Evolutionary conservation across 2,113 vertebrate species (phyloP).

Genomic region (Balaeniceps rex): DNA sequence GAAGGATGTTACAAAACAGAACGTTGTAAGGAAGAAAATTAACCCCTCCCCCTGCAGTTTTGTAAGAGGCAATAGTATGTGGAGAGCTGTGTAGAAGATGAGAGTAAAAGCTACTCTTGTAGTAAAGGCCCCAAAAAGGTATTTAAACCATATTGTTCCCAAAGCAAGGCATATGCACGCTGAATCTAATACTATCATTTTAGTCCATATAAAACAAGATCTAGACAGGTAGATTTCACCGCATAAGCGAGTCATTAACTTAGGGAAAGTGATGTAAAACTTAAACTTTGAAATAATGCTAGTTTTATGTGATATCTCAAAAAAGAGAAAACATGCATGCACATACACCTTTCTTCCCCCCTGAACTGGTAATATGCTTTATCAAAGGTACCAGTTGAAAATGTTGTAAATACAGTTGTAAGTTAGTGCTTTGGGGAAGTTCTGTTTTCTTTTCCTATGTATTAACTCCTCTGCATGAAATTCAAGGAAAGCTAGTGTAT

Average conservation of each 20-base stretch:
- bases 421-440: neutral
- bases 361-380: neutral
- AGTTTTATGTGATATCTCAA: neutral
- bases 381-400: neutral
- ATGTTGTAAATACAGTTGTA: neutral
- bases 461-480: neutral
- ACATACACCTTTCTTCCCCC: accelerated
- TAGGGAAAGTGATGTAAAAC: neutral
- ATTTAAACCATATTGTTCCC: neutral
- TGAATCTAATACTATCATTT: neutral
- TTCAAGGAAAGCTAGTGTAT: neutral
- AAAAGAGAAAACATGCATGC: accelerated
- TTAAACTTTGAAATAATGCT: neutral
- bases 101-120: neutral
- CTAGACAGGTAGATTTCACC: neutral
- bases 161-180: accelerated
- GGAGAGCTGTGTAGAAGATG: neutral
- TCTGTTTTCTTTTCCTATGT: neutral
- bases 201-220: neutral
- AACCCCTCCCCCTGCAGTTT: neutral
- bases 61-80: neutral
- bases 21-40: neutral
- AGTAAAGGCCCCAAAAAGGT: neutral
- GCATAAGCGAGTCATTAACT: neutral
- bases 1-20: constrained; percentile 46